Base-by-base conservation (phyloP, 2,888 invertebrate species). In the Mystacides longicornis region DNA sequence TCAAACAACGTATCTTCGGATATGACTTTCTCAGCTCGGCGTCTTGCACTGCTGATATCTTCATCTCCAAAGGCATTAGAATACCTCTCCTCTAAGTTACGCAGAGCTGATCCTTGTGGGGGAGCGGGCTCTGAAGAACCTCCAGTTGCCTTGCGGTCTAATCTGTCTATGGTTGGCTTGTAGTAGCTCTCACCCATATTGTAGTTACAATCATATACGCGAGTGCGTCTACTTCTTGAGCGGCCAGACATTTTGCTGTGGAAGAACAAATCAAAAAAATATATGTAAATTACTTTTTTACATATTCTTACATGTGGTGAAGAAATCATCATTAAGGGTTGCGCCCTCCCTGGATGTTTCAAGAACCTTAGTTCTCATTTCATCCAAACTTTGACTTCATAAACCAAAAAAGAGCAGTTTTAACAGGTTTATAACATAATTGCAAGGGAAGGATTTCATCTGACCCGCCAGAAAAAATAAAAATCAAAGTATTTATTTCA, bases 141-240 rank as follows among this genome's bases (percentile, higher is more conserved):
- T 52, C 75, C 75, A 60, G 77, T 76, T 66, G 81, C 79, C 71
- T 88, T 89, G 62, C 85, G 81, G 68, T 89, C 88, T 62, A 89
- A 71, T 56, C 85, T 80, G 68, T 89, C 87, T 48, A 89, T 73
- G 62, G 88, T 84, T 11, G 87, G 82, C 64, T 83, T 84, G 77
- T 91, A 91, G 69, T 89, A 88, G 65, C 86, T 87, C 72, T 90
- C 87, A 54, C 89, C 89, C 68, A 87, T 86, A 72, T 87, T 84
- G 74, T 89, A 90, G 71, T 90, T 91, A 70, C 87, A 87, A 67
- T 90, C 88, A 69, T 92, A 91, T 66, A 91, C 85, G 70, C 86
- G 86, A 23, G 90, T 90, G 68, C 86, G 82, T 65, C 89, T 81
- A 62, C 87, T 86, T 69, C 87, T 53, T 7, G 70, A 53, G 21